These are phyloP conservation scores for Dasysyrphus albostriatus DNA, from an alignment of 2,888 invertebrate genomes.

Conservation along the genomic window DNA sequence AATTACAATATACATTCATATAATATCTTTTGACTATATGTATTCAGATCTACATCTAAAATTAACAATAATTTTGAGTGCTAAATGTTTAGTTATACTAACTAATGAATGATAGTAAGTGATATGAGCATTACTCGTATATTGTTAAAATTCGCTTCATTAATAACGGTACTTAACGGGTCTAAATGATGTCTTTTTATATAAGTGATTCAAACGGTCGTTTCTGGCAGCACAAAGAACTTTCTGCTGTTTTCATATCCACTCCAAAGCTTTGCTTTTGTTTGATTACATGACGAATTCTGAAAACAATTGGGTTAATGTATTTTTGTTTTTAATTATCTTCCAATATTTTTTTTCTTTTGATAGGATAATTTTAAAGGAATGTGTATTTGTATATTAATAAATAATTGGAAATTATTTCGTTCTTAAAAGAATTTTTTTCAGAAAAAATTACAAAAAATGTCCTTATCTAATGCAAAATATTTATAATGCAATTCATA, in stretches of 20 bases:
- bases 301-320: constrained; percentile 71
- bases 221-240: constrained; percentile 77
- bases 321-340: neutral
- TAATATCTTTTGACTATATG: neutral
- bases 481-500: too few species aligned
- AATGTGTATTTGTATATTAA: neutral
- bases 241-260: constrained; percentile 75
- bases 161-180: constrained; percentile 43
- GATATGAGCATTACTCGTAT: too few species aligned
- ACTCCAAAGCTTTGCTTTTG: constrained; percentile 77
- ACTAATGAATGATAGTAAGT: neutral
- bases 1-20: too few species aligned
- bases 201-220: constrained; percentile 76
- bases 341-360: constrained; percentile 8
- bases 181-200: constrained; percentile 49
- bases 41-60: neutral
- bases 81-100: neutral
- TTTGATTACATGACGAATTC: constrained; percentile 76
- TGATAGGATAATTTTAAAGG: neutral
- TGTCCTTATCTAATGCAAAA: too few species aligned
- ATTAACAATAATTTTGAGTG: neutral
- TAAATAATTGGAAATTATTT: neutral
- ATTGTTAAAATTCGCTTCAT: too few species aligned
- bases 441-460: constrained; percentile 31
- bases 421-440: neutral